Evolutionary conservation across 2,113 vertebrate species (phyloP).

Genomic region (Amazona guildingii): DNA sequence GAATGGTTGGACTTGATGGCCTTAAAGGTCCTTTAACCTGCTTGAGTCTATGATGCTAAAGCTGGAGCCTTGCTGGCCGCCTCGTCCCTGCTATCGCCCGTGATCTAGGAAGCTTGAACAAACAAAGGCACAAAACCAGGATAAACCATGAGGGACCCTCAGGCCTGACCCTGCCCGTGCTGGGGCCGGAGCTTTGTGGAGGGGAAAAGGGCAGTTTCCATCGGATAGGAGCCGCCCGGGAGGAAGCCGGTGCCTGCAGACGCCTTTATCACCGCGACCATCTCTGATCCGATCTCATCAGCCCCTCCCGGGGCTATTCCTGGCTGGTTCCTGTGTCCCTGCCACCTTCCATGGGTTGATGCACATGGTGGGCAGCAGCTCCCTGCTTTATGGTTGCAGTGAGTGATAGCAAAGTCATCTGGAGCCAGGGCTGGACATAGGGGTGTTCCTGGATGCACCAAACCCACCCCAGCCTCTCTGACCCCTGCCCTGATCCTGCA

Average conservation of each 20-base stretch:
- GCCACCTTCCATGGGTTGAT: background rate
- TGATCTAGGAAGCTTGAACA: background rate
- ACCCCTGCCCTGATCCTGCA: background rate
- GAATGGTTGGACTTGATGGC: background rate
- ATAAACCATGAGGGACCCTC: background rate
- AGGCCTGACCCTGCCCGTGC: background rate
- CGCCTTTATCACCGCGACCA: background rate
- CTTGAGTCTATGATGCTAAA: background rate
- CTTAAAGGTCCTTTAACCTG: background rate
- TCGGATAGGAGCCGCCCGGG: background rate
- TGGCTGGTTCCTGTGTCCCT: background rate
- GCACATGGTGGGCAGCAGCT: fast-evolving
- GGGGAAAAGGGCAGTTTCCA: constrained; percentile 47
- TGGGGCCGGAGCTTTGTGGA: background rate
- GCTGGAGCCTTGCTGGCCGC: background rate
- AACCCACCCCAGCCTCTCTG: fast-evolving
- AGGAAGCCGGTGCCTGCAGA: constrained; percentile 9
- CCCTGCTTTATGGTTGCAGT: fast-evolving
- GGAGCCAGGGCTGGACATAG: fast-evolving
- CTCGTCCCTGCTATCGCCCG: background rate
- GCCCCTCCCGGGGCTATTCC: background rate
- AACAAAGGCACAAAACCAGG: constrained; percentile 50
- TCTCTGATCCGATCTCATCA: background rate
- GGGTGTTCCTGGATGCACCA: fast-evolving
- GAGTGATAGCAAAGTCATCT: background rate